phyloP scores from a whole-genome alignment of 1,140 invertebrate genomes.

The Phymorhynchus buccinoides region DNA sequence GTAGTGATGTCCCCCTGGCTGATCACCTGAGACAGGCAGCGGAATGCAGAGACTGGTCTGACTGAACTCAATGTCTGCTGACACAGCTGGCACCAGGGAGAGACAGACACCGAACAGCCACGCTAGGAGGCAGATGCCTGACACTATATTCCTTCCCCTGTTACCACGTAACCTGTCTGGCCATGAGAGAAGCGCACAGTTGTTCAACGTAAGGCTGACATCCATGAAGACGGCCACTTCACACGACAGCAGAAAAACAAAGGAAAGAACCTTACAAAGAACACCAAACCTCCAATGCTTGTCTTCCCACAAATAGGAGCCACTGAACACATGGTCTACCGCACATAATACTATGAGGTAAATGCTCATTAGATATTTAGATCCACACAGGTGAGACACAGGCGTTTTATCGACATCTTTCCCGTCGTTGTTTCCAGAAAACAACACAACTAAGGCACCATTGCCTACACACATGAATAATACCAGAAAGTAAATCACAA shows the following conservation, averaged over 20 bases:
- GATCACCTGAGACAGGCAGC: slow-evolving; percentile 44
- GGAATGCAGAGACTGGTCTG: slow-evolving; percentile 51
- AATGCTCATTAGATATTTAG: slow-evolving; percentile 36
- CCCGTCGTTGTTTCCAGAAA: neutral
- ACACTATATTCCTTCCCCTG: neutral
- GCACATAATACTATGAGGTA: slow-evolving; percentile 28
- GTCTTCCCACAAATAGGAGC: slow-evolving; percentile 43
- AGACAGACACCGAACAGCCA: slow-evolving; percentile 35
- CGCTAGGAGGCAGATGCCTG: neutral
- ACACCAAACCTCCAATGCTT: slow-evolving; percentile 24
- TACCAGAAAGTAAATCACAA: slow-evolving; percentile 48
- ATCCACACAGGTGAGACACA: slow-evolving; percentile 48
- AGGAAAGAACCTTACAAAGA: slow-evolving; percentile 20
- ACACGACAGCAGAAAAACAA: slow-evolving; percentile 40
- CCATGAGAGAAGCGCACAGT: no score
- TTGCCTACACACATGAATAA: slow-evolving; percentile 48
- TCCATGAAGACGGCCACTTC: slow-evolving; percentile 36
- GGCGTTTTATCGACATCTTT: neutral
- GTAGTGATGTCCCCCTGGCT: slow-evolving; percentile 46
- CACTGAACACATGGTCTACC: slow-evolving; percentile 48
- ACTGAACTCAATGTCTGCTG: slow-evolving; percentile 45
- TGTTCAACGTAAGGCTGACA: no score
- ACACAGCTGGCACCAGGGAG: slow-evolving; percentile 16
- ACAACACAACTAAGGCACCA: slow-evolving; percentile 25
- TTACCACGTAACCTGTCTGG: neutral